These are phyloP conservation scores for Pongo abelii DNA, from an alignment of 2,113 vertebrate species.

Conservation along the genomic window DNA sequence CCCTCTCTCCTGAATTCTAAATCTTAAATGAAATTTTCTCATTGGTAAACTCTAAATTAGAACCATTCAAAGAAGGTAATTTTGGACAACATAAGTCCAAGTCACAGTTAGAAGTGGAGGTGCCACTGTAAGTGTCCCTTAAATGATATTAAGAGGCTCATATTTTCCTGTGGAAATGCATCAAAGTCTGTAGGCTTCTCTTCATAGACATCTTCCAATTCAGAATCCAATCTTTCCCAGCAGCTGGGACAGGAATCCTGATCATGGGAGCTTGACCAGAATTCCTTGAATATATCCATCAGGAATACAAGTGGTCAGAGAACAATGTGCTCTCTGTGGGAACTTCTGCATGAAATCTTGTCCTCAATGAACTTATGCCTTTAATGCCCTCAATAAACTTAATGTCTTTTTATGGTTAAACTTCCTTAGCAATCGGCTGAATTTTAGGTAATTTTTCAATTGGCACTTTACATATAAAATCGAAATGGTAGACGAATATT, in stretches of 20 bases:
- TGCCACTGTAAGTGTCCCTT: not conserved
- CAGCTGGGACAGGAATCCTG: not conserved
- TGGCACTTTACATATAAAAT: slow-evolving; percentile 52
- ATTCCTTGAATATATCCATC: not conserved
- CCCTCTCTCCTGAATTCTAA: not conserved
- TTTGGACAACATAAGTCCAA: not conserved
- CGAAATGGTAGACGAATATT: slow-evolving; percentile 53
- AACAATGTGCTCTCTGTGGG: not conserved
- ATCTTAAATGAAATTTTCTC: not conserved
- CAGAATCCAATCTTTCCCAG: not conserved
- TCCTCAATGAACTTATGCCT: not conserved
- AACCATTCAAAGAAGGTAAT: not conserved
- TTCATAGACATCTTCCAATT: not conserved
- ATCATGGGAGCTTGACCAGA: not conserved
- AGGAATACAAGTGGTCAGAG: not conserved
- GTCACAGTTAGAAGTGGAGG: not conserved
- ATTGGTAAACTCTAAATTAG: not conserved
- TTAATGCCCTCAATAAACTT: not conserved
- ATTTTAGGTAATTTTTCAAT: slow-evolving; percentile 32
- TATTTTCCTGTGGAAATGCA: not conserved
- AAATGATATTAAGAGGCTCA: not conserved
- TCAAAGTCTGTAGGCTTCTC: not conserved
- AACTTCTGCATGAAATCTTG: not conserved
- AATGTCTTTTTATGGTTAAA: not conserved
- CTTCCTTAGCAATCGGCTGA: not conserved